Base-by-base conservation (phyloP, 2,113 vertebrate genomes). In the Equus quagga region DNA sequence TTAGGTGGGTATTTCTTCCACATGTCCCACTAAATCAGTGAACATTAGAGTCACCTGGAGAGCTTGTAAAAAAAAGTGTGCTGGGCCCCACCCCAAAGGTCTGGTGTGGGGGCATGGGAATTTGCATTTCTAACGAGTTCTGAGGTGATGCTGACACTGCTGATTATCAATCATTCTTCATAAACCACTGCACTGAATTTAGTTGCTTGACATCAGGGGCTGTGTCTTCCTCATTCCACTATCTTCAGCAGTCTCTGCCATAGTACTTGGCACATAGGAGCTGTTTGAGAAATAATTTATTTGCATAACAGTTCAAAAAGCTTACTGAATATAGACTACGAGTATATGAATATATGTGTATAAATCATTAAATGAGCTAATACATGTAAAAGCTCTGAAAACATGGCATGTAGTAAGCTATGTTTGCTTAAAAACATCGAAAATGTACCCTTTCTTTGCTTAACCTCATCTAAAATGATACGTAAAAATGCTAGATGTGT, bases 381-480 rank as follows among this genome's bases (percentile, higher is more conserved):
- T 89, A n/a, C n/a, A 95, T 12, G 4, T 88, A 94, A 72, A 91
- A 89, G 8, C 46, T 73, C 58, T 67, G 24, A 92, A 84, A 92
- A 89, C 60, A 70, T 56, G 65, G 51, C 36, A 46, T n/a, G 3
- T 51, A 73, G 21, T 72, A 64, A 85, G 3, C 26, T 69, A 62
- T 73, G 56, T 60, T 86, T 95, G 46, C 60, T 90, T 62, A 64
- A 58, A 70, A 81, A 64, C 46, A 49, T 56, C 9, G 46, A 56
- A 83, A 79, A 44, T 96, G 28, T 83, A 72, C 69, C 36, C 49
- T 87, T 81, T 69, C 44, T 92, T 92, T 95, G 75, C 41, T 88
- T 89, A 86, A 56, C 9, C 6, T 89, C 24, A 67, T 62, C 49
- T 89, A 94, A 93, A 62, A 60, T 91, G 41, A 84, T 41, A n/a